Percentiles rank a stretch among this genome's conserved stretches.
These are phyloP conservation scores for Bombus balteatus DNA, from an alignment of 1,140 invertebrate species.

Conservation along the genomic window DNA sequence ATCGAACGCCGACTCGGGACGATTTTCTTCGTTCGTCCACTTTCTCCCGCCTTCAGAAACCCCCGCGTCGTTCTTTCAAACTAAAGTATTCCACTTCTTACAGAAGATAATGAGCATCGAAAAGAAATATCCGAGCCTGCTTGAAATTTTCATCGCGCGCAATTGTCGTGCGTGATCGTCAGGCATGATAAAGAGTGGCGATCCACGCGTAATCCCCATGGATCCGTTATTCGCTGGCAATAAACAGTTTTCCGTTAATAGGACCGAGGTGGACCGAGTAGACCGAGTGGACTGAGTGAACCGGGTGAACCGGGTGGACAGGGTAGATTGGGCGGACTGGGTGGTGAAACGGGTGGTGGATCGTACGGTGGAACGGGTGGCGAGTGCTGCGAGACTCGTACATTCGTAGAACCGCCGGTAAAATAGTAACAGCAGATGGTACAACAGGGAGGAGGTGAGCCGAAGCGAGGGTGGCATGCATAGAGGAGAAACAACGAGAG, in stretches of 20 bases:
- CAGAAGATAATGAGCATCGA: not conserved
- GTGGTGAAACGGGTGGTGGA: constrained; percentile 27
- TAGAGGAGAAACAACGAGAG: constrained; percentile 39
- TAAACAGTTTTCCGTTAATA: constrained; percentile 81
- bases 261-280: constrained; percentile 66
- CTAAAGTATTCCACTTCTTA: not conserved
- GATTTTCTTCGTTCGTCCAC: constrained; percentile 16
- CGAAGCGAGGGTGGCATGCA: constrained; percentile 55
- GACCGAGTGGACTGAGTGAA: constrained; percentile 43
- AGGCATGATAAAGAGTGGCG: constrained; percentile 20
- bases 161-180: constrained; percentile 2
- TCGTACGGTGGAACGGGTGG: constrained; percentile 49
- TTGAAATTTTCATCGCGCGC: not conserved
- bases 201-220: constrained; percentile 69
- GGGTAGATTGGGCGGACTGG: constrained; percentile 44
- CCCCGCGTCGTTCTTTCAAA: not conserved
- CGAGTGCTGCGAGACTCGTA: constrained; percentile 70
- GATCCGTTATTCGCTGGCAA: constrained; percentile 76
- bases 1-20: constrained; percentile 42
- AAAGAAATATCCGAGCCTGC: not conserved
- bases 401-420: constrained; percentile 79
- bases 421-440: constrained; percentile 83
- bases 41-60: not conserved
- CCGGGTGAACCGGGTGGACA: constrained; percentile 8
- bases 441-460: constrained; percentile 68